phyloP scores from a whole-genome alignment of 1,140 invertebrate species.

The Calephelis nemesis region DNA sequence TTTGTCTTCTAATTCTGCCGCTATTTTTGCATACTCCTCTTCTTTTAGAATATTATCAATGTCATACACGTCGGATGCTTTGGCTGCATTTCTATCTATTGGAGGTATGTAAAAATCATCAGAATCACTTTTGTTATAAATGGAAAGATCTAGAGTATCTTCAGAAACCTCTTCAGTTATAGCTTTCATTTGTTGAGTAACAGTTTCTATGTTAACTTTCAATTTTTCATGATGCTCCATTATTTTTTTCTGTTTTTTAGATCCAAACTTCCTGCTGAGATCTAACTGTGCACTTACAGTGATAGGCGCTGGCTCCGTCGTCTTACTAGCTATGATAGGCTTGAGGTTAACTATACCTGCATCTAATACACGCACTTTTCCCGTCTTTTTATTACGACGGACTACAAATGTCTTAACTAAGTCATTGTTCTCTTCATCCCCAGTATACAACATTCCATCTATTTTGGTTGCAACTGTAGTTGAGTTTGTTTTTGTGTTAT shows the following conservation, averaged over 20 bases:
- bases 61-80: conserved; percentile 48
- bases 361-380: conserved; percentile 59
- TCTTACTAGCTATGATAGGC: conserved; percentile 41
- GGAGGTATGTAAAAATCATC: conserved; percentile 65
- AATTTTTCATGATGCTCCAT: conserved; percentile 61
- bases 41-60: conserved; percentile 52
- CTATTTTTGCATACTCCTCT: conserved; percentile 52
- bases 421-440: conserved; percentile 49
- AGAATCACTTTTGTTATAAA: conserved; percentile 46
- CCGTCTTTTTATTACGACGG: conserved; percentile 48
- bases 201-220: conserved; percentile 56
- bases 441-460: conserved; percentile 48
- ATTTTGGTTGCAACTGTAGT: conserved; percentile 44
- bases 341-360: conserved; percentile 43
- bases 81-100: conserved; percentile 49
- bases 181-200: conserved; percentile 58
- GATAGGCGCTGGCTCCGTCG: conserved; percentile 27
- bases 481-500: conserved; percentile 35
- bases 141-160: conserved; percentile 52
- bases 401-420: conserved; percentile 51
- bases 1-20: conserved; percentile 50
- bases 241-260: conserved; percentile 58
- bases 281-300: conserved; percentile 50
- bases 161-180: conserved; percentile 46
- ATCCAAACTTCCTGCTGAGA: conserved; percentile 66